Evolutionary conservation across 2,113 vertebrate species (phyloP).

Genomic region (Ptyas mucosa): DNA sequence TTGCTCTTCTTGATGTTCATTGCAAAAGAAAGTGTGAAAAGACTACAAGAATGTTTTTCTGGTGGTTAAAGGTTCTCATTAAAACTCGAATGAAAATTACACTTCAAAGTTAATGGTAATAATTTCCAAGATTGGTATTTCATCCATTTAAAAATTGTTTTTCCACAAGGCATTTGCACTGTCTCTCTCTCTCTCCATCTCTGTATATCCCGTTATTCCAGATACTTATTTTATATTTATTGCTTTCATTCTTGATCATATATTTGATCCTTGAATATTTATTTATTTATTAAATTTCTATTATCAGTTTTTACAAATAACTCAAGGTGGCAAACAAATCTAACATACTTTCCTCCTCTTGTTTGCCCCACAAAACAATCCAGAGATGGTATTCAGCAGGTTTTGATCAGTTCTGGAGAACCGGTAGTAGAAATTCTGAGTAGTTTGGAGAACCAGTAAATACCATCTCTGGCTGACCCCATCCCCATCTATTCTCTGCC

Average conservation of each 20-base stretch:
- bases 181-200: background rate
- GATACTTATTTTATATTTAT: background rate
- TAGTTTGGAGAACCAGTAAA: too few relatives aligned
- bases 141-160: conserved; percentile 4
- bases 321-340: background rate
- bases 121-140: conserved; percentile 10
- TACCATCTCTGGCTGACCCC: too few relatives aligned
- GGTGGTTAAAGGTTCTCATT: conserved; percentile 13
- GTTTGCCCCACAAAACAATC: background rate
- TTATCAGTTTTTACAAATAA: background rate
- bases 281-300: background rate
- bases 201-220: background rate
- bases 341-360: background rate
- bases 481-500: too few relatives aligned
- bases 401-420: too few relatives aligned
- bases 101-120: background rate
- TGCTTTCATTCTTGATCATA: background rate
- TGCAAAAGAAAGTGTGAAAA: conserved; percentile 23
- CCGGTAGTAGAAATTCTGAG: too few relatives aligned
- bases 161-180: background rate
- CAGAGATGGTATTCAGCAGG: background rate
- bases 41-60: conserved; percentile 8
- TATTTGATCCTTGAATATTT: background rate
- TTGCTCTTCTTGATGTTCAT: conserved; percentile 29
- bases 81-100: background rate